Evolutionary conservation across 2,797 vertebrate genomes (phyloP), one percentile per base, ranked within the genome.

Genomic region (Cuniculus paca): DNA sequence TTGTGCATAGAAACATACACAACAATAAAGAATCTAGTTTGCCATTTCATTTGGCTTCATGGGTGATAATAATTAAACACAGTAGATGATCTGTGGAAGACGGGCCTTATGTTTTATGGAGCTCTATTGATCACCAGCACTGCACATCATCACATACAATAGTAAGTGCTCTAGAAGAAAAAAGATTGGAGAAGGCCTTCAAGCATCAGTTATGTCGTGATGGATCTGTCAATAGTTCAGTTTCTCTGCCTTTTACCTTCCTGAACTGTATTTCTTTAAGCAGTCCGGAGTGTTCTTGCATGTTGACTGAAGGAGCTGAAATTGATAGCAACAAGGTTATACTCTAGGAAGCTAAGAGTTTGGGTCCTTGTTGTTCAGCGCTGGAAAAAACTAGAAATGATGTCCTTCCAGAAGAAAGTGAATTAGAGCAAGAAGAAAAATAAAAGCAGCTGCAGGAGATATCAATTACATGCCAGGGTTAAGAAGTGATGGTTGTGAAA

Each of bases 41-140:
- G 31, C 81, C 84, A 60, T 97, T 88, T 56, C 95, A 77, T 96
- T 89, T 52, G 77, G 45, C n/a, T 94, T 94, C 45, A 36, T 88
- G 39, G 54, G 48, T 80, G 94, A 65, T 85, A 88, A 88, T 52
- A 85, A 83, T 50, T 83, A 34, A 83, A 96, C 85, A 52, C 28
- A 95, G 26, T 28, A 97, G 78, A 56, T 92, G 89, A 88, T 58
- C 83, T 31, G 1, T 39, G 78, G 74, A 90, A 83, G 95, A 95
- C 86, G 22, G 94, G 72, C 50, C 65, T 92, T 56, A 83, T 91
- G 52, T 97, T 98, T 97, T 16, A 5, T 95, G 86, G 48, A 4
- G 16, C 70, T 97, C 90, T 95, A 95, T 97, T 97, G 96, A 98
- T 98, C 95, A 95, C 45, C 56, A 34, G 39, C 85, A 78, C 9